These are phyloP conservation scores for Drosophila greeni DNA, from an alignment of 2,888 invertebrate genomes.

Conservation along the genomic window DNA sequence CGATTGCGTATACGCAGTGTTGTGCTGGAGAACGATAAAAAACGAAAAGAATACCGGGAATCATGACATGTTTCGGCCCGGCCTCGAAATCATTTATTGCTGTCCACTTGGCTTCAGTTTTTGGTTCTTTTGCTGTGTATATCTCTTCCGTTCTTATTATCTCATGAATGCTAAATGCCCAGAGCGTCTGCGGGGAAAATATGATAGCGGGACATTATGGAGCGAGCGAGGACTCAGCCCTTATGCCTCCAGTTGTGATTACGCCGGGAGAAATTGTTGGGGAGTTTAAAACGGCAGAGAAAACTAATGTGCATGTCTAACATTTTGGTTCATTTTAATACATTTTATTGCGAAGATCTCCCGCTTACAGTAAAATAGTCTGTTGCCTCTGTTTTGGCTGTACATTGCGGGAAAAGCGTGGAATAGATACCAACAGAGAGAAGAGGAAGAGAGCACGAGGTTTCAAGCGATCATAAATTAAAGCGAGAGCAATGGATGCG, in stretches of 20 bases:
- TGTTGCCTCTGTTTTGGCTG: too few relatives aligned
- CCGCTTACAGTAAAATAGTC: not conserved
- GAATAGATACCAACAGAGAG: too few relatives aligned
- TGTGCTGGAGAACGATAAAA: constrained; percentile 33
- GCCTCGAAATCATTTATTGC: constrained; percentile 67
- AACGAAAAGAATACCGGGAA: constrained; percentile 41
- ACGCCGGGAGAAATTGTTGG: constrained; percentile 12
- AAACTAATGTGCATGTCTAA: not conserved
- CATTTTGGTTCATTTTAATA: not conserved
- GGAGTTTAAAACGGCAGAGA: not conserved
- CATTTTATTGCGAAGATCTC: not conserved
- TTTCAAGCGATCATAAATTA: too few relatives aligned
- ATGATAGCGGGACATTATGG: constrained; percentile 24
- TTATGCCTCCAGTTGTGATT: constrained; percentile 40
- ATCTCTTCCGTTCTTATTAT: constrained; percentile 59
- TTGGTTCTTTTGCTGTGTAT: constrained; percentile 1
- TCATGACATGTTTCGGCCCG: constrained; percentile 43
- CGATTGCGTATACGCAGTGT: constrained; percentile 69
- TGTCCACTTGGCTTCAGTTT: constrained; percentile 54
- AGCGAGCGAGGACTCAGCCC: constrained; percentile 19
- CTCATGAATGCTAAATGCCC: constrained; percentile 74
- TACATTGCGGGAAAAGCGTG: too few relatives aligned
- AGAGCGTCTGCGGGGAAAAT: constrained; percentile 25
- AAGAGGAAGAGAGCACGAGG: too few relatives aligned
- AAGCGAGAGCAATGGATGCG: too few relatives aligned